Evolutionary conservation across 2,113 vertebrate genomes (phyloP).

Genomic region (Labeo catla): DNA sequence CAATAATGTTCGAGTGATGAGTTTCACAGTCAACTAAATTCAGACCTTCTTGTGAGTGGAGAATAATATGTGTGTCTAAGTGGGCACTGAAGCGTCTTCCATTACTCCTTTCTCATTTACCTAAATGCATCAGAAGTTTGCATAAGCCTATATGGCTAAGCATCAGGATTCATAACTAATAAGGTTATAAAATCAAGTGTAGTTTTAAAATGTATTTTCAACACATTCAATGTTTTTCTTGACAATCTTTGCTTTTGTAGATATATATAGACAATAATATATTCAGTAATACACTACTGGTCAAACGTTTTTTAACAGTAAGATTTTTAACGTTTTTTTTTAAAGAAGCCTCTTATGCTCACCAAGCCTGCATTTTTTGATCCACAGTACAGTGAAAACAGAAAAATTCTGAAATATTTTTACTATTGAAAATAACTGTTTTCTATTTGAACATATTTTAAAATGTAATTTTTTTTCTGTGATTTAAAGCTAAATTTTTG

Average conservation of each 20-base stretch:
- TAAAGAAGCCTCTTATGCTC: too few relatives aligned
- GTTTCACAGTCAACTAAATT: constrained; percentile 18
- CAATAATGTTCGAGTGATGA: constrained; percentile 19
- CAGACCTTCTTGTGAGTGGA: background rate
- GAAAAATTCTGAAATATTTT: too few relatives aligned
- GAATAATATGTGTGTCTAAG: background rate
- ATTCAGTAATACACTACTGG: too few relatives aligned
- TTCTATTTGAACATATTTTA: too few relatives aligned
- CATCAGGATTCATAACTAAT: background rate
- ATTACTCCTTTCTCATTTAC: constrained; percentile 24
- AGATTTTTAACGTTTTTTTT: too few relatives aligned
- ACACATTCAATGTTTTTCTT: background rate
- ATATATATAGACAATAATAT: background rate
- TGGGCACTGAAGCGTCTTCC: background rate
- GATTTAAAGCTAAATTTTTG: too few relatives aligned
- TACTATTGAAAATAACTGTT: too few relatives aligned
- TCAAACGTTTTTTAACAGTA: too few relatives aligned
- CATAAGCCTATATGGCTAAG: background rate
- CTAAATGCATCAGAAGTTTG: background rate
- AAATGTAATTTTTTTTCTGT: too few relatives aligned
- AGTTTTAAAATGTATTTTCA: too few relatives aligned
- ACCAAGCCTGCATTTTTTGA: too few relatives aligned
- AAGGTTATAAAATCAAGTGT: background rate
- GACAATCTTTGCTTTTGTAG: background rate
- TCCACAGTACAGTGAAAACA: too few relatives aligned